Evolutionary conservation across 2,888 invertebrate species (phyloP).

Genomic region (Mythimna loreyi): DNA sequence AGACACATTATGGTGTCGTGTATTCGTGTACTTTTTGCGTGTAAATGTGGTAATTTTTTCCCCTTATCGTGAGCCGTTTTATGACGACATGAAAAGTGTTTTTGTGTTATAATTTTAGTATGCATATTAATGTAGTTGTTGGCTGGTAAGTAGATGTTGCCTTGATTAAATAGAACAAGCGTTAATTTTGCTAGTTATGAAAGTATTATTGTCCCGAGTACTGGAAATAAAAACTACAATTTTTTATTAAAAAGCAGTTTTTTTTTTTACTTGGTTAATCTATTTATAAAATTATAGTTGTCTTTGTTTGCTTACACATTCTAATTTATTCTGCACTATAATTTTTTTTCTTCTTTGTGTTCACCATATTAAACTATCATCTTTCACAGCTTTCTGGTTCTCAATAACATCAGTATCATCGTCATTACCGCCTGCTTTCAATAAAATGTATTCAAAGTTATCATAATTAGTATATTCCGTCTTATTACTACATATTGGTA

Average conservation of each 20-base stretch:
- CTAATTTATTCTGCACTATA: too few relatives aligned
- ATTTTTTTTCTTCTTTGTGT: too few relatives aligned
- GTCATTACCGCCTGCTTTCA: too few relatives aligned
- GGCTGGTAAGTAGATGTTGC: slow-evolving; percentile 9
- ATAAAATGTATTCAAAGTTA: too few relatives aligned
- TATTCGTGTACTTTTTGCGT: slow-evolving; percentile 55
- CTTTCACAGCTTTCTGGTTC: neutral
- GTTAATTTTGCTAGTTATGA: neutral
- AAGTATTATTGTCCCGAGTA: neutral
- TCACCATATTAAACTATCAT: too few relatives aligned
- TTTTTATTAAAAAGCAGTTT: neutral
- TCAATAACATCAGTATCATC: too few relatives aligned
- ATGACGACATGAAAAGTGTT: slow-evolving; percentile 53
- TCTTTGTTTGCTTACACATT: too few relatives aligned
- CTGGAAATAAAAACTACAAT: neutral
- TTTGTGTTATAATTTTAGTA: slow-evolving; percentile 47
- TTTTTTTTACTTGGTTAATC: neutral
- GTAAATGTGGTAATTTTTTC: slow-evolving; percentile 47
- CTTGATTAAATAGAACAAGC: slow-evolving; percentile 10
- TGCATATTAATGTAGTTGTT: slow-evolving; percentile 29
- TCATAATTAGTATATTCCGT: too few relatives aligned
- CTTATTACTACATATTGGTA: too few relatives aligned
- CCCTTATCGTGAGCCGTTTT: slow-evolving; percentile 56
- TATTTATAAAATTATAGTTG: too few relatives aligned
- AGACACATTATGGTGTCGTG: slow-evolving; percentile 51